Percentiles rank a stretch among this genome's conserved stretches.
phyloP scores from a whole-genome alignment of 2,113 vertebrate species.

The Bubo scandiacus region DNA sequence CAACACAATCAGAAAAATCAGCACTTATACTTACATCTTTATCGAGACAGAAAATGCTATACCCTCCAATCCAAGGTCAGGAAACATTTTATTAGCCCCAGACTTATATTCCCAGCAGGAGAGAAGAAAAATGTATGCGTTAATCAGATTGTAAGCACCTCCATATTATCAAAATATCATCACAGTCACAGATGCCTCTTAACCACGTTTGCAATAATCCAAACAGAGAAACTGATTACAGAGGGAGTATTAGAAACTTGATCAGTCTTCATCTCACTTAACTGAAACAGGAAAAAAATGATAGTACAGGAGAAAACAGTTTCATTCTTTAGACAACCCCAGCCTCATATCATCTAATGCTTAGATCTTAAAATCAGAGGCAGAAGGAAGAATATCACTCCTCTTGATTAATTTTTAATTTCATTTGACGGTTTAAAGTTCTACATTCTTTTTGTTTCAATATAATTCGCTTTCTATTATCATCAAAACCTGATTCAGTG shows the following conservation, averaged over 20 bases:
- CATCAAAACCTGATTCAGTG: neutral
- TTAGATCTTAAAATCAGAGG: neutral
- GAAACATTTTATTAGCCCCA: constrained; percentile 30
- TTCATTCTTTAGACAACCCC: neutral
- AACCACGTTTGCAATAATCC: neutral
- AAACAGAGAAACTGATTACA: neutral
- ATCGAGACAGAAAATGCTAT: neutral
- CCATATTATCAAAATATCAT: constrained; percentile 9
- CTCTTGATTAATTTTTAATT: neutral
- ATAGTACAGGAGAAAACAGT: neutral
- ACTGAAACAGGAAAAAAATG: neutral
- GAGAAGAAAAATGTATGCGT: neutral
- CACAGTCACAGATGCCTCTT: neutral
- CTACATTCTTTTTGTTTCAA: neutral
- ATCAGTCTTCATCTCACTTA: neutral
- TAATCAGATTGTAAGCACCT: constrained; percentile 31
- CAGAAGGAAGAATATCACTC: neutral
- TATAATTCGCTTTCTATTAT: neutral
- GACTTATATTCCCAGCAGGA: neutral
- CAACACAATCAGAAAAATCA: neutral
- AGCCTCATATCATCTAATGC: neutral
- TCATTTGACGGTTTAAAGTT: neutral
- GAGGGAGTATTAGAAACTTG: neutral
- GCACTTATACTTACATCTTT: neutral
- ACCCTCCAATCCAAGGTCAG: neutral